A percentile compares a stretch with the other conserved stretches of the same genome.
These are phyloP conservation scores for Hephaestus fuliginosus DNA, from an alignment of 2,797 vertebrate species.

Conservation along the genomic window DNA sequence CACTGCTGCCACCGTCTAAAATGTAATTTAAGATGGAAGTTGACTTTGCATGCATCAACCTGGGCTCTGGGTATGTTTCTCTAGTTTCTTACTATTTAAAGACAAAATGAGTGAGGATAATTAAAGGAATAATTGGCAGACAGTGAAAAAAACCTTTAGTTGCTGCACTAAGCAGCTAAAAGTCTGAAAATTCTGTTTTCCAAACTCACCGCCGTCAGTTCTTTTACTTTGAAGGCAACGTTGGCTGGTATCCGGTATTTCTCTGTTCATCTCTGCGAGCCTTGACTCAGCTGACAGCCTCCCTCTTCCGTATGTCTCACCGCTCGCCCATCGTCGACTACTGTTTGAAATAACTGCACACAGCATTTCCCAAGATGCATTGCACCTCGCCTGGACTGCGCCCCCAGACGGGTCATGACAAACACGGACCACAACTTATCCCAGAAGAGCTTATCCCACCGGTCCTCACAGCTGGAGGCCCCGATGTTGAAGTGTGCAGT, in stretches of 20 bases:
- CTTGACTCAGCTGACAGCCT: slow-evolving; percentile 24
- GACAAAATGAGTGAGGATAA: neutral
- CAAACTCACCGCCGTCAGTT: neutral
- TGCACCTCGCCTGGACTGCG: slow-evolving; percentile 1
- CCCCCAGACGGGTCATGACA: neutral
- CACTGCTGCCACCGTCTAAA: neutral
- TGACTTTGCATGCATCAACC: neutral
- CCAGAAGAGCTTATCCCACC: neutral
- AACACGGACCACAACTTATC: neutral
- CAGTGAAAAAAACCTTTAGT: neutral
- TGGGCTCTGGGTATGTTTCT: neutral
- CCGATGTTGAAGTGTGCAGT: neutral
- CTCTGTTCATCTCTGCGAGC: neutral
- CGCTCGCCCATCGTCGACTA: slow-evolving; percentile 31
- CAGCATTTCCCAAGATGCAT: slow-evolving; percentile 79
- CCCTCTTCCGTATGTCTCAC: slow-evolving; percentile 59
- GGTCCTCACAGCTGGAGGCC: neutral
- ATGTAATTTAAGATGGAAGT: neutral
- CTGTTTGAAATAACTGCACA: slow-evolving; percentile 38
- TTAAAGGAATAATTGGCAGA: neutral
- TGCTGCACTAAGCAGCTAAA: neutral
- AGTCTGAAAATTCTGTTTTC: neutral
- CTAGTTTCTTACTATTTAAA: neutral
- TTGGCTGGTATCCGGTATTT: slow-evolving; percentile 10
- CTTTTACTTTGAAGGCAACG: slow-evolving; percentile 56